A percentile compares a stretch with the other conserved stretches of the same genome.
These are phyloP conservation scores for Anaspis maculata DNA, from an alignment of 2,888 invertebrate genomes.

Conservation along the genomic window DNA sequence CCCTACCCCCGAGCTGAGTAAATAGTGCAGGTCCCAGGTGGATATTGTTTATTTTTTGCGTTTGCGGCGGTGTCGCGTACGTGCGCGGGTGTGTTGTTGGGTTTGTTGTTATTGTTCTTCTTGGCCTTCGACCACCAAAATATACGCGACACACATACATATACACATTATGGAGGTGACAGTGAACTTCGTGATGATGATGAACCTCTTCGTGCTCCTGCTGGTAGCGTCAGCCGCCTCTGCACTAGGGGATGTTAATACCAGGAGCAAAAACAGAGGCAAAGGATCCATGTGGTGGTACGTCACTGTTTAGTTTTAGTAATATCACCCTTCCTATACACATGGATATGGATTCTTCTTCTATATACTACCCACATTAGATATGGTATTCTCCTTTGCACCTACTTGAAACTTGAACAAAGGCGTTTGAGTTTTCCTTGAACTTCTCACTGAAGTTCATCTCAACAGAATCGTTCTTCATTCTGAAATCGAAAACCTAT, in stretches of 20 bases:
- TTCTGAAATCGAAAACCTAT: no score
- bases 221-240: conserved; percentile 17
- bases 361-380: no score
- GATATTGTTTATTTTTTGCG: conserved; percentile 43
- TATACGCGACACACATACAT: no score
- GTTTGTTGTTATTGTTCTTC: no score
- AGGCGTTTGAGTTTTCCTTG: no score
- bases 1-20: conserved; percentile 36
- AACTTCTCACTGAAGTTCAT: no score
- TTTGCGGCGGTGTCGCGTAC: conserved; percentile 29
- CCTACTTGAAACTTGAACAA: no score
- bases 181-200: conserved; percentile 29
- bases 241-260: conserved; percentile 27
- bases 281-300: conserved; percentile 91
- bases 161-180: conserved; percentile 29
- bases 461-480: no score
- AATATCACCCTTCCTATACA: not conserved
- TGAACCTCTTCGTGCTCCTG: conserved; percentile 20
- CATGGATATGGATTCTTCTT: no score
- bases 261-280: conserved; percentile 58
- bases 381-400: no score
- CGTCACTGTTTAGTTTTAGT: conserved; percentile 34
- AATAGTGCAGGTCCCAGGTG: conserved; percentile 36
- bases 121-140: no score
- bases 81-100: conserved; percentile 31